phyloP scores from a whole-genome alignment of 2,888 invertebrate genomes.

The Leptothorax acervorum region DNA sequence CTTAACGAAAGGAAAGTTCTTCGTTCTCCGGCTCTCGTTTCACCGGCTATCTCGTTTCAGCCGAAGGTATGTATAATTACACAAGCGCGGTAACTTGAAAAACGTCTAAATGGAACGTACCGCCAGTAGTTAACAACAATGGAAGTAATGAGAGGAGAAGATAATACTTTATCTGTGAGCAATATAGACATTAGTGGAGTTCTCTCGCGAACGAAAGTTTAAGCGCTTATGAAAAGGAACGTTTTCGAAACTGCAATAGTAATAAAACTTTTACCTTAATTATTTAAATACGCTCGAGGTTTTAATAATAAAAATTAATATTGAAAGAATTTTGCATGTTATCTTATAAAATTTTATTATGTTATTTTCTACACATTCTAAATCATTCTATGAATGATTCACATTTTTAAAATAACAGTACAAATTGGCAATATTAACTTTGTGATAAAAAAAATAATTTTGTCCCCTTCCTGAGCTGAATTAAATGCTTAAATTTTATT shows the following conservation, averaged over 20 bases:
- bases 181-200: slow-evolving; percentile 2
- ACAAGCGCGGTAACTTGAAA: slow-evolving; percentile 17
- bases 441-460: background rate
- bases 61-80: slow-evolving; percentile 38
- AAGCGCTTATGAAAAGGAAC: slow-evolving; percentile 7
- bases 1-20: slow-evolving; percentile 28
- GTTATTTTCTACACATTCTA: background rate
- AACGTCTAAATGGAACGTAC: background rate
- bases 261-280: background rate
- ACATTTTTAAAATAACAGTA: background rate
- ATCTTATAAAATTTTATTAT: background rate
- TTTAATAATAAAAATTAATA: background rate
- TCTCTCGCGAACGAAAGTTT: slow-evolving; percentile 4
- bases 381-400: background rate
- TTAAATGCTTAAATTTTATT: slow-evolving; percentile 1
- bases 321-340: background rate
- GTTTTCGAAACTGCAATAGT: background rate
- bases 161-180: slow-evolving; percentile 28
- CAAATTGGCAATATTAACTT: background rate
- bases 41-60: slow-evolving; percentile 10
- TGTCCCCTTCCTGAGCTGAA: background rate
- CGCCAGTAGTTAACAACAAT: slow-evolving; percentile 27
- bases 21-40: slow-evolving; percentile 2
- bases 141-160: slow-evolving; percentile 30
- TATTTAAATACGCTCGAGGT: background rate